A percentile compares a stretch with the other conserved stretches of the same genome.
These are phyloP conservation scores for Ephialtes manifestator DNA, from an alignment of 2,888 invertebrate species.

Conservation along the genomic window DNA sequence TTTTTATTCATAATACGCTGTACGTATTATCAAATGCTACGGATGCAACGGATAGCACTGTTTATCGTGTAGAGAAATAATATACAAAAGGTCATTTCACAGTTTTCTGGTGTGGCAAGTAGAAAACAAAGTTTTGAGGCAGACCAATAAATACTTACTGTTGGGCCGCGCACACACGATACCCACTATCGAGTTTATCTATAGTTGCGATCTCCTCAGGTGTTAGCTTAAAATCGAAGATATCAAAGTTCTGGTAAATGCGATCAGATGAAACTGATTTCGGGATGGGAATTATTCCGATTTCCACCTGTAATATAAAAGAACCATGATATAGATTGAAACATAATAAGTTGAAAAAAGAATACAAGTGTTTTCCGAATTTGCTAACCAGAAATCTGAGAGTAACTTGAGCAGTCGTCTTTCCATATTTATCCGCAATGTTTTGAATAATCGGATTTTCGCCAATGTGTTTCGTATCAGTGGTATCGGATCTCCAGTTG, in stretches of 20 bases:
- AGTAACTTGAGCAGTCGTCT: constrained; percentile 90
- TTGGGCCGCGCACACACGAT: constrained; percentile 88
- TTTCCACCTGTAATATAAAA: constrained; percentile 87
- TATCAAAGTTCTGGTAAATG: constrained; percentile 90
- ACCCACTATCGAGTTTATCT: constrained; percentile 91
- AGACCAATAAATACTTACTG: constrained; percentile 14
- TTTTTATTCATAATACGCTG: no score
- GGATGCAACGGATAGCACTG: no score
- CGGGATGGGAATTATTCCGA: constrained; percentile 92
- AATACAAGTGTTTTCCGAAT: neutral
- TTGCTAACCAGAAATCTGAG: constrained; percentile 88
- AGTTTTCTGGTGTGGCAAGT: no score
- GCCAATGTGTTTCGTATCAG: constrained; percentile 89
- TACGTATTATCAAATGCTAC: no score
- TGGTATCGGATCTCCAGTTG: constrained; percentile 92
- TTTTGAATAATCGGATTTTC: constrained; percentile 90
- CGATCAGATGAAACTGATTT: constrained; percentile 92
- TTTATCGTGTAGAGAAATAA: no score
- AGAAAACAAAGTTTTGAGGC: no score
- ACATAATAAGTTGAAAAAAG: neutral
- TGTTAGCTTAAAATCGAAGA: constrained; percentile 92
- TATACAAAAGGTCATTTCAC: no score
- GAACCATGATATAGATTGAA: neutral
- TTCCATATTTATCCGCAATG: constrained; percentile 89
- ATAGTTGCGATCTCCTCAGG: constrained; percentile 90